These are phyloP conservation scores for Cyprinus carpio DNA, from an alignment of 2,113 vertebrate species.

Conservation along the genomic window DNA sequence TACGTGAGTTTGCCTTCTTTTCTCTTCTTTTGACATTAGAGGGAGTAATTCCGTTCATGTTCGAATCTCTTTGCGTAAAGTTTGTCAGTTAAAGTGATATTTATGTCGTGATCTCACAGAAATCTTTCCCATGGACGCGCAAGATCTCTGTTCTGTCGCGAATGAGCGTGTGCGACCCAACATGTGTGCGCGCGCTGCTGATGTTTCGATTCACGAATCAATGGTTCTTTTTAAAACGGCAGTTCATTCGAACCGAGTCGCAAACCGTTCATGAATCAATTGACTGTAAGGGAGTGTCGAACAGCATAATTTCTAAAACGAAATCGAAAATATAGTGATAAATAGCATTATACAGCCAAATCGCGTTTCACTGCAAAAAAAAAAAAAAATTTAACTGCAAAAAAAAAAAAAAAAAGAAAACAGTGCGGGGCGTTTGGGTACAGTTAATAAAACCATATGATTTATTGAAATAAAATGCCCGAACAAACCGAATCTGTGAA, in stretches of 20 bases:
- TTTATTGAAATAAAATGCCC: neutral
- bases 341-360: neutral
- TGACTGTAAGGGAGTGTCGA: neutral
- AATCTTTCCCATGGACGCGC: neutral
- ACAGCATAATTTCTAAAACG: neutral
- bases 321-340: neutral
- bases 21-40: neutral
- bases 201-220: neutral
- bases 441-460: neutral
- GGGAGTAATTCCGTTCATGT: conserved; percentile 12
- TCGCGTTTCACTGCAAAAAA: too few relatives aligned
- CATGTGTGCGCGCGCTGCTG: neutral
- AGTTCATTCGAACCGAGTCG: conserved; percentile 7
- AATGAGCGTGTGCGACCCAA: neutral
- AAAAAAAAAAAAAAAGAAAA: too few relatives aligned
- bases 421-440: neutral
- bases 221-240: neutral
- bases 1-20: neutral
- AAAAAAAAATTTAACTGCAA: too few relatives aligned
- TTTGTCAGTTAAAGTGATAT: neutral
- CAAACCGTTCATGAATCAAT: neutral
- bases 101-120: neutral
- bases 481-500: neutral
- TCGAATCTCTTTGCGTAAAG: neutral
- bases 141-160: neutral